Base-by-base conservation (phyloP, 2,797 vertebrate genomes). In the Megaceryle alcyon region DNA sequence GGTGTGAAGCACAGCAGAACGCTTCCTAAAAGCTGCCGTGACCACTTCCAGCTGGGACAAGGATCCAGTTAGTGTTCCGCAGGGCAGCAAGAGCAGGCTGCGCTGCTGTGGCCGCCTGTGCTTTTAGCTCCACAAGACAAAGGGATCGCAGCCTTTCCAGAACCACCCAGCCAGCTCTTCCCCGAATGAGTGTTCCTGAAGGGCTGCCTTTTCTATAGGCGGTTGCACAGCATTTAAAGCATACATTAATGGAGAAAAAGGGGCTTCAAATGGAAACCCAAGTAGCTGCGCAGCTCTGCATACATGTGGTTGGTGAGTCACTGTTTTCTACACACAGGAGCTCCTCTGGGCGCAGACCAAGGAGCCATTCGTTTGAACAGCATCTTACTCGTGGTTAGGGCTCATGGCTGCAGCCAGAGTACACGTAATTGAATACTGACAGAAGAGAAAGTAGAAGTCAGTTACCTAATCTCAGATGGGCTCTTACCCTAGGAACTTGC, bases 11-110 rank as follows among this genome's bases (percentile, higher is more conserved):
- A 3, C 19, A 28, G 35, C 69, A 20, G 70, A 56, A 18, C 17
- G 0, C 19, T 15, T 35, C 33, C 33, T 6, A 4, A 1, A 6
- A 3, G 12, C 25, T 9, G 64, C 29, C 35, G 1, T 5, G 7
- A 4, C 4, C 1, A 4, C 31, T 59, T 41, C 22, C 66, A 19
- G 31, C n/a, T 12, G 41, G 37, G 48, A 29, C 19, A 7, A 17
- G 26, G 21, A 19, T 18, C 9, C 44, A 21, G 44, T 46, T 10
- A 46, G 10, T 46, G 20, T 22, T 46, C 35, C 5, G 43, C 18
- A 57, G 71, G 22, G 2, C 1, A 19, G 35, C 14, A 14, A 12
- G 25, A 12, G 28, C 3, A 1, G 28, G 43, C 10, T 33, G 37
- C 15, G 2, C 29, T 17, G 14, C 43, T 51, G 19, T 10, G 9